phyloP scores from a whole-genome alignment of 2,888 invertebrate genomes.

The Halocaridina rubra region DNA sequence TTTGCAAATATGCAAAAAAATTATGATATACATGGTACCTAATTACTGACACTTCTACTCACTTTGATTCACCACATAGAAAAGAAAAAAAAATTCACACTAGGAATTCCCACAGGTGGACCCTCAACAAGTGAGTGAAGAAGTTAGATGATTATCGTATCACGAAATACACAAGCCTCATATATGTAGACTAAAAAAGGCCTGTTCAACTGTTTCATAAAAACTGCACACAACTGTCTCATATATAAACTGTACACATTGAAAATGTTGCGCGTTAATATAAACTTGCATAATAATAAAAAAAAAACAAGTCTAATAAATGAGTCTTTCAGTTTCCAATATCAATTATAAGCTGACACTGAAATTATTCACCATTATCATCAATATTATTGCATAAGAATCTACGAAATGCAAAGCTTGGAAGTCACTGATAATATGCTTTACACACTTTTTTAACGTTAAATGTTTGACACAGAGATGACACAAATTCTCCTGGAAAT shows the following conservation, averaged over 20 bases:
- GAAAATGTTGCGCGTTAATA: conserved; percentile 1
- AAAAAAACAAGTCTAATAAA: not conserved
- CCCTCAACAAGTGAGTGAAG: no score
- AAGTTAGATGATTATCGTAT: no score
- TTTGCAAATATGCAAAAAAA: not conserved
- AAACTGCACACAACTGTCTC: not conserved
- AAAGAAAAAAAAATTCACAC: not conserved
- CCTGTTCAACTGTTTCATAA: no score
- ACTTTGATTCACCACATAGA: not conserved
- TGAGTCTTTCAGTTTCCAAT: not conserved
- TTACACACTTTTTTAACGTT: no score
- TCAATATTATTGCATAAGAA: conserved; percentile 49
- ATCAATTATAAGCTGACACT: not conserved
- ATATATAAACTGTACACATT: conserved; percentile 12
- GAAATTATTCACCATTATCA: no score
- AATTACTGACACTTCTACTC: no score
- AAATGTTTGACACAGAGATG: no score
- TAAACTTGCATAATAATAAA: conserved; percentile 37
- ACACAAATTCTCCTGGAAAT: no score
- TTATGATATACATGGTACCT: not conserved
- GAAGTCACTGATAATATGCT: conserved; percentile 29
- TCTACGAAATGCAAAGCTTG: conserved; percentile 23
- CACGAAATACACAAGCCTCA: no score
- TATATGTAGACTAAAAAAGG: no score
- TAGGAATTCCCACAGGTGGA: not conserved